These are phyloP conservation scores for Lasius platythorax DNA, from an alignment of 2,888 invertebrate species.

Conservation along the genomic window DNA sequence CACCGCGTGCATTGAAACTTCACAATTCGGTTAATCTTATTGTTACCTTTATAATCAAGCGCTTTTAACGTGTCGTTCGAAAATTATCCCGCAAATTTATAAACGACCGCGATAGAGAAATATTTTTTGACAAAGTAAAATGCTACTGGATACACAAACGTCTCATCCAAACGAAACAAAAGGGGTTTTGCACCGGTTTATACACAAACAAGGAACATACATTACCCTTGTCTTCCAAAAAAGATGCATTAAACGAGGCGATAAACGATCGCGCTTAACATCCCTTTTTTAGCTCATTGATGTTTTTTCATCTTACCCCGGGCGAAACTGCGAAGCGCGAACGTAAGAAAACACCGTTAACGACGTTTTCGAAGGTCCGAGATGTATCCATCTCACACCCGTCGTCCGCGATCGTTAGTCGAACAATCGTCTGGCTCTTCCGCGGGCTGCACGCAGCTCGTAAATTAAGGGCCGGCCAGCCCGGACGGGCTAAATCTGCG, in stretches of 20 bases:
- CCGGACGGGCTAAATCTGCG: constrained; percentile 57
- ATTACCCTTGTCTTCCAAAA: constrained; percentile 57
- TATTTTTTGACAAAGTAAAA: constrained; percentile 17
- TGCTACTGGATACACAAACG: neutral
- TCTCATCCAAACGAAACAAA: constrained; percentile 17
- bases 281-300: constrained; percentile 30
- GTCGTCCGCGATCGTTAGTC: constrained; percentile 57
- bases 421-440: constrained; percentile 46
- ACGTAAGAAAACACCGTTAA: constrained; percentile 64
- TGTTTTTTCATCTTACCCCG: neutral
- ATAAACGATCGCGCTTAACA: constrained; percentile 46
- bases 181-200: constrained; percentile 29
- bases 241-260: constrained; percentile 54
- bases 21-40: constrained; percentile 25
- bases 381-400: constrained; percentile 50
- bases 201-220: constrained; percentile 62
- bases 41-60: constrained; percentile 19
- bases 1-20: constrained; percentile 13
- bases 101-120: constrained; percentile 14
- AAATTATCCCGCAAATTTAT: constrained; percentile 36
- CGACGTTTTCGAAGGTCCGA: constrained; percentile 50
- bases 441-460: constrained; percentile 58
- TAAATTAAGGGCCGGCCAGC: constrained; percentile 57
- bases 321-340: constrained; percentile 10
- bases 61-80: constrained; percentile 12